phyloP scores from a whole-genome alignment of 1,140 invertebrate genomes.

The Zaprionus taronus region DNA sequence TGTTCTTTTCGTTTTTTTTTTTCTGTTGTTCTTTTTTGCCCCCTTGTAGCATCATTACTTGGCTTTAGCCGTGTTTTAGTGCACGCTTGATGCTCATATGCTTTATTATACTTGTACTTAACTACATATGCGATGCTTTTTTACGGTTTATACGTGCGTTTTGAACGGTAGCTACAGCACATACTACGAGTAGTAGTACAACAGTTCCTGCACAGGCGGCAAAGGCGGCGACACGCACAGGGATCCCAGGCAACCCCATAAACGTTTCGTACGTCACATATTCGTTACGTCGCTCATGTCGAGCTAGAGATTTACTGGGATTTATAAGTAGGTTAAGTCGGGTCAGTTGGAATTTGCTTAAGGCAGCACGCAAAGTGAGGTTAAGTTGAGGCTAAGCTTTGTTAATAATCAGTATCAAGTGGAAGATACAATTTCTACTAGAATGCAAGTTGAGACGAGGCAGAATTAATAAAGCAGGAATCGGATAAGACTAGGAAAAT shows the following conservation, averaged over 20 bases:
- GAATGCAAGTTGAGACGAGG: background rate
- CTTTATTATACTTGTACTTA: conserved; percentile 64
- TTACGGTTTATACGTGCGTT: conserved; percentile 70
- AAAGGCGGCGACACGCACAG: conserved; percentile 8
- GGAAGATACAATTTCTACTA: background rate
- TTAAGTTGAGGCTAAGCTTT: conserved; percentile 9
- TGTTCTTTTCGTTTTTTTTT: background rate
- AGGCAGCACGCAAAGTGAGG: conserved; percentile 9
- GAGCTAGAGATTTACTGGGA: conserved; percentile 18
- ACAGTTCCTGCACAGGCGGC: background rate
- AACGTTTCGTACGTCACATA: conserved; percentile 4
- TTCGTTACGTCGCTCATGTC: conserved; percentile 3
- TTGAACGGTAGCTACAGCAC: conserved; percentile 31
- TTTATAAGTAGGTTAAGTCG: conserved; percentile 1
- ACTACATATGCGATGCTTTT: conserved; percentile 60
- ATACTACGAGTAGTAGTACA: background rate
- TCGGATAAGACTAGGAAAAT: too few relatives aligned
- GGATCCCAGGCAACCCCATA: conserved; percentile 2
- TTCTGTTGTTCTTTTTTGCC: background rate
- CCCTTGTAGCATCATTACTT: conserved; percentile 26
- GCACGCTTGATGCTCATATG: conserved; percentile 64
- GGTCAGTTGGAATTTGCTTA: background rate
- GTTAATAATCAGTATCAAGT: background rate
- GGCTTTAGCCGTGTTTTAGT: conserved; percentile 43
- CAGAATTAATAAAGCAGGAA: background rate